Evolutionary conservation across 2,888 invertebrate species (phyloP).

Genomic region (Agrochola lychnidis): DNA sequence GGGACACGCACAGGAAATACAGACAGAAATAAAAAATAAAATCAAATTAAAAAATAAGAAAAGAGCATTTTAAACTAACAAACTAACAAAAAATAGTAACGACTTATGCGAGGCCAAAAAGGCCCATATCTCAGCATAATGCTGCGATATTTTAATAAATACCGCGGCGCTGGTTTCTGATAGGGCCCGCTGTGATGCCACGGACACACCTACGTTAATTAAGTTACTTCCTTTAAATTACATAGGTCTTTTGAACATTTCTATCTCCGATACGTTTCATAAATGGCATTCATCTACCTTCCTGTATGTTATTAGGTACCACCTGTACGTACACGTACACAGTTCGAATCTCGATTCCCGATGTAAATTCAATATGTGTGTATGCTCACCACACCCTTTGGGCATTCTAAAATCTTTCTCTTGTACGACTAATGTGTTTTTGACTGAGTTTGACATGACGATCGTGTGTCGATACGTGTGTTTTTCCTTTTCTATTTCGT

Average conservation of each 20-base stretch:
- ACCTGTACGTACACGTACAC: not conserved
- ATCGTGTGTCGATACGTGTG: slow-evolving; percentile 36
- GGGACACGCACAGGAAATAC: no score
- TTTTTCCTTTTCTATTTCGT: slow-evolving; percentile 50
- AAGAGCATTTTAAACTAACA: no score
- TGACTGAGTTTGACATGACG: slow-evolving; percentile 61
- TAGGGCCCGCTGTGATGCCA: no score
- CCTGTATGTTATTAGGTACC: not conserved
- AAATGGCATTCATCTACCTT: not conserved
- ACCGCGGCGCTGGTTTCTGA: no score
- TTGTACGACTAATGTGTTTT: slow-evolving; percentile 68
- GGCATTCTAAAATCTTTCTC: slow-evolving; percentile 66
- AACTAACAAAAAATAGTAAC: no score
- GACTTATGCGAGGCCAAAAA: no score
- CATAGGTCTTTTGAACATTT: slow-evolving; percentile 6
- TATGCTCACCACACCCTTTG: slow-evolving; percentile 45
- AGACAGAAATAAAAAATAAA: no score
- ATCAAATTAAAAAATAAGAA: no score
- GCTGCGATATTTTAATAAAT: no score
- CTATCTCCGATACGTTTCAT: not conserved
- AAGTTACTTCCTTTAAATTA: not conserved
- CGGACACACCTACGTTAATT: no score
- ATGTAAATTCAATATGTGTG: slow-evolving; percentile 68
- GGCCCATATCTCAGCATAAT: no score
- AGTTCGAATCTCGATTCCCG: slow-evolving; percentile 51